These are phyloP conservation scores for Phyllotreta cruciferae DNA, from an alignment of 2,888 invertebrate genomes.

Conservation along the genomic window DNA sequence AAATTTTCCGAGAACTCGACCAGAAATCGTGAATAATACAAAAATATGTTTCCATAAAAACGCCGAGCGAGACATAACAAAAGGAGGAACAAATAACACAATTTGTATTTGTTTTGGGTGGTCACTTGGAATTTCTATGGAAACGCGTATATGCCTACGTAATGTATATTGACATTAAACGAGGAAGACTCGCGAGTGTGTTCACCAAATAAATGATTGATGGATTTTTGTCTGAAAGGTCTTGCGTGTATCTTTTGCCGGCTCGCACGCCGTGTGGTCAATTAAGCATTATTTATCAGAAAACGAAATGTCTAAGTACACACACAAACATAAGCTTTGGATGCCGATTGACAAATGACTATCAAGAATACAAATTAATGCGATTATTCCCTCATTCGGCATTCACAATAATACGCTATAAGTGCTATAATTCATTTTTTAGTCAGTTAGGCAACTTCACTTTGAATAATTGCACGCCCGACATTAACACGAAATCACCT, in stretches of 20 bases:
- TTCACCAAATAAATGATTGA: constrained; percentile 28
- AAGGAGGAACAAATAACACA: not conserved
- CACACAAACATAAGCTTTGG: too few relatives aligned
- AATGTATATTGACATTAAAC: constrained; percentile 26
- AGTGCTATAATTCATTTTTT: too few relatives aligned
- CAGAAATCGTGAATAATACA: too few relatives aligned
- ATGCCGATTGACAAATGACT: too few relatives aligned
- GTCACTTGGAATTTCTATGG: constrained; percentile 20
- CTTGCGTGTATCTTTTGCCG: constrained; percentile 24
- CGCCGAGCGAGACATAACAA: not conserved
- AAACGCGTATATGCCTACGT: constrained; percentile 10
- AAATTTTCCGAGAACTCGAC: too few relatives aligned
- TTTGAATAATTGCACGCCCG: too few relatives aligned
- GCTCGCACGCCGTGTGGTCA: constrained; percentile 16
- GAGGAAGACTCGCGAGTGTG: constrained; percentile 15
- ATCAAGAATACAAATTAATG: too few relatives aligned
- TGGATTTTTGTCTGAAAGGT: constrained; percentile 27
- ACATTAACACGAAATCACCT: constrained; percentile 24
- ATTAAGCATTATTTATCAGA: constrained; percentile 19
- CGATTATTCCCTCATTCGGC: too few relatives aligned
- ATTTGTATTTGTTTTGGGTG: constrained; percentile 4
- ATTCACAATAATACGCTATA: too few relatives aligned
- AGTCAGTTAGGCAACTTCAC: too few relatives aligned
- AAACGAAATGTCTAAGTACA: not conserved
- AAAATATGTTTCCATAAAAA: too few relatives aligned